Percentiles rank a stretch among this genome's conserved stretches.
Evolutionary conservation across 2,888 invertebrate genomes (phyloP).

Genomic region (Catocala fraxini): DNA sequence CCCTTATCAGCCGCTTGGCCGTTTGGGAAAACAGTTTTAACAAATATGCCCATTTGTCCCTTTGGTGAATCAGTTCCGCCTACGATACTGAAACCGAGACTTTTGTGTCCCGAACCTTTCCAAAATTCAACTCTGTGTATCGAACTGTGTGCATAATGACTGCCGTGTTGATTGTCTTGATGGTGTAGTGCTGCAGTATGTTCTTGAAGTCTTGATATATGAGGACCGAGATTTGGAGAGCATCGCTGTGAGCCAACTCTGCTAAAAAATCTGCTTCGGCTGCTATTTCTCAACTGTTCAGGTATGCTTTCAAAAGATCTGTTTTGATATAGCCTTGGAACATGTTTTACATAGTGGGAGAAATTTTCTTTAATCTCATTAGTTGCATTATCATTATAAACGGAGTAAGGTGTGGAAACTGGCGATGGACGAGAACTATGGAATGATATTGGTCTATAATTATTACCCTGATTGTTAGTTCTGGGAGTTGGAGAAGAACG

Average conservation of each 20-base stretch:
- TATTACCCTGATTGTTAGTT: conserved; percentile 62
- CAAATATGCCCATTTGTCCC: conserved; percentile 96
- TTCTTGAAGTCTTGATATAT: conserved; percentile 74
- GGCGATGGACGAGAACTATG: conserved; percentile 73
- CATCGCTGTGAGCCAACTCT: conserved; percentile 82
- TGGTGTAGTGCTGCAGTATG: conserved; percentile 60
- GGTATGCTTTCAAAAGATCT: conserved; percentile 84
- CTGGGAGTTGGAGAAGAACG: conserved; percentile 71
- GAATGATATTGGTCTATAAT: conserved; percentile 83
- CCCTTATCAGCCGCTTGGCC: conserved; percentile 96
- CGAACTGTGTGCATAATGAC: conserved; percentile 70
- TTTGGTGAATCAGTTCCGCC: conserved; percentile 96
- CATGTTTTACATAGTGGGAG: conserved; percentile 80
- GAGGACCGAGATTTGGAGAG: conserved; percentile 67
- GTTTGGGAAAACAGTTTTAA: conserved; percentile 95
- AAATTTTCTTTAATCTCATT: conserved; percentile 82
- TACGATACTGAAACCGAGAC: conserved; percentile 96
- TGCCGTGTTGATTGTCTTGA: conserved; percentile 67
- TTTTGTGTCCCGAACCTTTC: conserved; percentile 94
- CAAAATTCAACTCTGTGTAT: conserved; percentile 89
- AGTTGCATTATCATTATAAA: conserved; percentile 69
- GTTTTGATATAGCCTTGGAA: conserved; percentile 80
- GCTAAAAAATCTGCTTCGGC: conserved; percentile 79
- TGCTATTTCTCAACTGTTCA: conserved; percentile 78
- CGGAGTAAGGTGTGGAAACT: conserved; percentile 59